Conservation (phyloP, 1,140 invertebrate genomes). For the Popillia japonica region DNA sequence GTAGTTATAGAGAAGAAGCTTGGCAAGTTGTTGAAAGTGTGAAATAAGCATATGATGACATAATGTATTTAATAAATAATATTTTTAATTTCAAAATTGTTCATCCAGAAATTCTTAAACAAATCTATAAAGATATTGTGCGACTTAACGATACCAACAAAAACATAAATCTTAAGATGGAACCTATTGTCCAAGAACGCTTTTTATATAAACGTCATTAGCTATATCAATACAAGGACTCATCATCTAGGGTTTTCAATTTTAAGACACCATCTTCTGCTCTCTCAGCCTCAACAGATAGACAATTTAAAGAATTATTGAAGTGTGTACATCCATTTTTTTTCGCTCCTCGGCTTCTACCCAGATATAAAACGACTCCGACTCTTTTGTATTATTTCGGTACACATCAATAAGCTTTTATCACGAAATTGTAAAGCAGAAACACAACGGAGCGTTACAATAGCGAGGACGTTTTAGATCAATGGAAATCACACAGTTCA, state of each 20-base stretch:
- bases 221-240: background rate
- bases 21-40: too few species aligned
- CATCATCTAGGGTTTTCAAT: background rate
- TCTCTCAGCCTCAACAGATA: slow-evolving; percentile 16
- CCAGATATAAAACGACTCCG: background rate
- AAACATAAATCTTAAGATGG: too few species aligned
- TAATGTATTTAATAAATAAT: too few species aligned
- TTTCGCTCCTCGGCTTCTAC: background rate
- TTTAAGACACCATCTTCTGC: background rate
- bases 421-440: slow-evolving; percentile 15
- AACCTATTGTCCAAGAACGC: too few species aligned
- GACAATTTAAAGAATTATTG: slow-evolving; percentile 32
- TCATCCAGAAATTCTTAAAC: too few species aligned
- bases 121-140: too few species aligned
- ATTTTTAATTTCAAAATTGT: too few species aligned
- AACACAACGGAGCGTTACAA: slow-evolving; percentile 24
- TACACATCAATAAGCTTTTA: slow-evolving; percentile 25
- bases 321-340: slow-evolving; percentile 21
- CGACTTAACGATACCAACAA: too few species aligned
- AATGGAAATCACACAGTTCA: slow-evolving; percentile 32
- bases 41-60: too few species aligned
- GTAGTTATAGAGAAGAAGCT: too few species aligned
- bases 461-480: slow-evolving; percentile 30
- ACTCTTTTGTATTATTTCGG: slow-evolving; percentile 22
- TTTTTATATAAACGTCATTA: background rate